Evolutionary conservation across 2,797 vertebrate species (phyloP).

Genomic region (Bothrops alternatus): DNA sequence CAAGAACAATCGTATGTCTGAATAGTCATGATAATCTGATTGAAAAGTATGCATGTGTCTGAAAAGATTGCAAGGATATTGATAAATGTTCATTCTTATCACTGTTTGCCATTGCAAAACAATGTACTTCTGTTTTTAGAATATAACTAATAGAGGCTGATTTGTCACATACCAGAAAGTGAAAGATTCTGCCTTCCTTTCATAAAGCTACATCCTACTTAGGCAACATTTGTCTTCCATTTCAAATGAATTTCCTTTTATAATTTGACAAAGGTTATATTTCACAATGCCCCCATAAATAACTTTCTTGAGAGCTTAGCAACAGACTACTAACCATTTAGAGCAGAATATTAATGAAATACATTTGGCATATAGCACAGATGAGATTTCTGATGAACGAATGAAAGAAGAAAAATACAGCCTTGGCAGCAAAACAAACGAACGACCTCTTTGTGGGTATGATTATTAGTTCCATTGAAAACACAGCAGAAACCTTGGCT

Average conservation of each 20-base stretch:
- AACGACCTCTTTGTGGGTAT: background rate
- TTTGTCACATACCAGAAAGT: slow-evolving; percentile 26
- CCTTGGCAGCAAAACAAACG: slow-evolving; percentile 35
- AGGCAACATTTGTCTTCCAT: slow-evolving; percentile 31
- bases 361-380: slow-evolving; percentile 33
- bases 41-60: background rate
- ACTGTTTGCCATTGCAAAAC: slow-evolving; percentile 3
- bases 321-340: slow-evolving; percentile 33
- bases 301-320: slow-evolving; percentile 23
- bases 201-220: slow-evolving; percentile 12
- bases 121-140: slow-evolving; percentile 36
- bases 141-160: slow-evolving; percentile 30
- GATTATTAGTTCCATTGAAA: slow-evolving; percentile 9
- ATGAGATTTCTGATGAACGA: slow-evolving; percentile 27
- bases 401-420: background rate
- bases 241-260: slow-evolving; percentile 11
- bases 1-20: background rate
- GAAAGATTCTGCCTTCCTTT: slow-evolving; percentile 47
- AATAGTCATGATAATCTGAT: background rate
- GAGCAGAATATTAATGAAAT: slow-evolving; percentile 33
- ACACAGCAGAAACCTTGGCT: background rate
- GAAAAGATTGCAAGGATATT: background rate
- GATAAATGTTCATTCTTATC: slow-evolving; percentile 17
- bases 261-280: slow-evolving; percentile 26
- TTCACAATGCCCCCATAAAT: slow-evolving; percentile 34